Percentiles rank a stretch among this genome's conserved stretches.
phyloP scores from a whole-genome alignment of 2,888 invertebrate species.

The Toxonevra muliebris region DNA sequence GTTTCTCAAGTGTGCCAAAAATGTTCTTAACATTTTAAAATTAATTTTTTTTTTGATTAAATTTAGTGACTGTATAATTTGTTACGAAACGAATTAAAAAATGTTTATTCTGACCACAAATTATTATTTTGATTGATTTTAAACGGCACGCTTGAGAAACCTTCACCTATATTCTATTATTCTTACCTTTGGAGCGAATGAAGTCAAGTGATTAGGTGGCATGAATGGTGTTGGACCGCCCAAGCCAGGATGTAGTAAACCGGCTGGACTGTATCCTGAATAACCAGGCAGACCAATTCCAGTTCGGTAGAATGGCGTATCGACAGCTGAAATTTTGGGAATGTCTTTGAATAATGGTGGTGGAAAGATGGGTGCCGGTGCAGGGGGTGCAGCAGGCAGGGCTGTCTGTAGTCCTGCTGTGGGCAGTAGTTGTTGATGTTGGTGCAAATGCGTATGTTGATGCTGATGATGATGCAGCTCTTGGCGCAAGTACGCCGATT shows the following conservation, averaged over 20 bases:
- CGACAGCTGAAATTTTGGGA: slow-evolving; percentile 81
- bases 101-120: too few species aligned
- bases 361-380: slow-evolving; percentile 67
- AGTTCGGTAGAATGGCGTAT: slow-evolving; percentile 80
- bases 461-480: slow-evolving; percentile 95
- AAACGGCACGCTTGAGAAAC: too few species aligned
- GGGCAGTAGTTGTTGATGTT: slow-evolving; percentile 80
- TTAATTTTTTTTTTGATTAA: too few species aligned
- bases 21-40: too few species aligned
- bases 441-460: slow-evolving; percentile 91
- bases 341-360: slow-evolving; percentile 87
- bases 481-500: slow-evolving; percentile 74
- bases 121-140: too few species aligned
- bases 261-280: slow-evolving; percentile 78
- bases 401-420: slow-evolving; percentile 65
- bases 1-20: too few species aligned
- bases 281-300: slow-evolving; percentile 78
- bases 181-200: slow-evolving; percentile 89
- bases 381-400: slow-evolving; percentile 70
- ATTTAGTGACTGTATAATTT: too few species aligned
- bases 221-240: slow-evolving; percentile 86
- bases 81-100: too few species aligned
- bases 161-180: slow-evolving; percentile 38
- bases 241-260: slow-evolving; percentile 78
- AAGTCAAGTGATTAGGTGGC: slow-evolving; percentile 85